These are phyloP conservation scores for Herpailurus yagouaroundi DNA, from an alignment of 2,113 vertebrate species.

Conservation along the genomic window DNA sequence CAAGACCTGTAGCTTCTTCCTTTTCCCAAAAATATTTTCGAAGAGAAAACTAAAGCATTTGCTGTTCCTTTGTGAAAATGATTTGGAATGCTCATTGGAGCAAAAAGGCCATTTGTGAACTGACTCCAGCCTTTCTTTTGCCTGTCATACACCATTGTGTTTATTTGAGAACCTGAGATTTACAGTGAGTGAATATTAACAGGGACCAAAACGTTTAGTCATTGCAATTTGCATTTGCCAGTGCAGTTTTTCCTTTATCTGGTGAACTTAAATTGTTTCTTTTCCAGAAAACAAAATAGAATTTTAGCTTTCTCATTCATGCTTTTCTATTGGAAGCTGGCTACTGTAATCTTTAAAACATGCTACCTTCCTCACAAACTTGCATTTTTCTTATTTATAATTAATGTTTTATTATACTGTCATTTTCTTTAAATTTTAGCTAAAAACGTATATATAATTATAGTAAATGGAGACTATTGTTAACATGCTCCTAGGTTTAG, in stretches of 20 bases:
- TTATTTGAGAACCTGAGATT: neutral
- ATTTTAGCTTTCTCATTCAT: neutral
- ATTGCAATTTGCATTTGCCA: neutral
- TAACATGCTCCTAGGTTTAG: neutral
- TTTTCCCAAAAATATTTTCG: neutral
- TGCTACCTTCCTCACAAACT: neutral
- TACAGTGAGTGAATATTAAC: neutral
- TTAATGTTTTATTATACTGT: neutral
- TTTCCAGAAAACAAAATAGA: neutral
- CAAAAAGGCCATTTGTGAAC: conserved; percentile 33
- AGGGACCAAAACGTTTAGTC: neutral
- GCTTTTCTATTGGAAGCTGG: neutral
- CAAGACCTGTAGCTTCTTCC: neutral
- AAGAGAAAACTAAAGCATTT: neutral
- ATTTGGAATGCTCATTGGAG: neutral
- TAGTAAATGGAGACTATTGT: neutral
- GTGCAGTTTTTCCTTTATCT: neutral
- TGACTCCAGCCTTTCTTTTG: neutral
- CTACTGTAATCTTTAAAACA: neutral
- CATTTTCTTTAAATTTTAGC: conserved; percentile 3
- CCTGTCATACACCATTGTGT: neutral
- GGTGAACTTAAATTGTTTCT: neutral
- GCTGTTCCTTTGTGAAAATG: neutral
- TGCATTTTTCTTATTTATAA: conserved; percentile 1
- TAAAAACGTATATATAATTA: neutral